phyloP scores from a whole-genome alignment of 2,888 invertebrate species.

The Euplagia quadripunctaria region DNA sequence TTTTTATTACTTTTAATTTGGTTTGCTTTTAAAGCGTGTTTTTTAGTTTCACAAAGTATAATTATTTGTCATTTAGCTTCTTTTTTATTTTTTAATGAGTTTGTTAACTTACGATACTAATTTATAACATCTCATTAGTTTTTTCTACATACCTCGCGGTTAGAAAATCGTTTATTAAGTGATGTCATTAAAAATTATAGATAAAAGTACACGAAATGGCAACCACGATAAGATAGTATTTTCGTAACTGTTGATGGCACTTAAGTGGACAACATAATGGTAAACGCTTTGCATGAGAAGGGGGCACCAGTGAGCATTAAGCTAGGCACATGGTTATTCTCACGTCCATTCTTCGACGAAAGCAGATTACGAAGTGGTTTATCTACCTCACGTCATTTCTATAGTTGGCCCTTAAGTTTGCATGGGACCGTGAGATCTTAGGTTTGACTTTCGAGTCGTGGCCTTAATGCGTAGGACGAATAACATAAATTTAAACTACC shows the following conservation, averaged over 20 bases:
- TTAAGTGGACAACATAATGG: too few species aligned
- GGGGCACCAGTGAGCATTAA: not conserved
- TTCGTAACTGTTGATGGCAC: not conserved
- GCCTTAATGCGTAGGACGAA: not conserved
- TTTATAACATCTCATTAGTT: conserved; percentile 9
- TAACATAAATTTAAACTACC: too few species aligned
- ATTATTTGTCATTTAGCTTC: conserved; percentile 6
- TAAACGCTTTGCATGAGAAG: too few species aligned
- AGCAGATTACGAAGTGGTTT: not conserved
- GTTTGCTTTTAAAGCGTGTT: too few species aligned
- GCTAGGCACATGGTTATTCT: not conserved
- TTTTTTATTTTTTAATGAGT: conserved; percentile 9
- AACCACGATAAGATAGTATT: not conserved
- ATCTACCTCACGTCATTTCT: not conserved
- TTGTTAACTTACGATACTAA: conserved; percentile 10
- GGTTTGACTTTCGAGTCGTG: not conserved
- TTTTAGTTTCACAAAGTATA: not conserved
- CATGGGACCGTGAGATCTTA: not conserved
- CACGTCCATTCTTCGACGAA: not conserved
- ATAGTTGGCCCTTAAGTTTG: not conserved
- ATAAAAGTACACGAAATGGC: not conserved
- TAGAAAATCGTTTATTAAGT: conserved; percentile 6
- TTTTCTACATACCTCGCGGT: conserved; percentile 1
- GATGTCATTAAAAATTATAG: not conserved
- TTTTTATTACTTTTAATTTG: too few species aligned